Percentiles rank a stretch among this genome's conserved stretches.
These are phyloP conservation scores for Sphinx pinastri DNA, from an alignment of 2,888 invertebrate genomes.

Conservation along the genomic window DNA sequence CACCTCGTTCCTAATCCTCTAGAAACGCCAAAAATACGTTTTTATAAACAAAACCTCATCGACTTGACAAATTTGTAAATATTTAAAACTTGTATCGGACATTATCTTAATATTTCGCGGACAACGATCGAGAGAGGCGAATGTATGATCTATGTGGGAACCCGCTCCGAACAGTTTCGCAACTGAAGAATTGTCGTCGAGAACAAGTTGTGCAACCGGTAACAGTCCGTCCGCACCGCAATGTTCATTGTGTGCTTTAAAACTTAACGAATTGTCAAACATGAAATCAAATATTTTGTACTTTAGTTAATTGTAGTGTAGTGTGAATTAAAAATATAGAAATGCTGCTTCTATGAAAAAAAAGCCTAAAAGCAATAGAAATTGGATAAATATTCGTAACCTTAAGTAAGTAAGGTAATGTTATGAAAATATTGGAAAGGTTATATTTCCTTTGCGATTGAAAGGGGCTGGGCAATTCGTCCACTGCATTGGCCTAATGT, in stretches of 20 bases:
- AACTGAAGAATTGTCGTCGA: constrained; percentile 59
- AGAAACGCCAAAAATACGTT: background rate
- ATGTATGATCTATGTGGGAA: constrained; percentile 65
- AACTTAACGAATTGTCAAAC: constrained; percentile 37
- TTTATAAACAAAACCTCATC: background rate
- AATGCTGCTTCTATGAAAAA: background rate
- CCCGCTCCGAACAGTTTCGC: constrained; percentile 54
- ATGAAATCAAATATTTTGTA: background rate
- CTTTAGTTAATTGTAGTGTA: background rate
- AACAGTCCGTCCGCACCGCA: constrained; percentile 45
- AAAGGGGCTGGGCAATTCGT: too few species aligned
- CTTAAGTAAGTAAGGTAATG: too few species aligned
- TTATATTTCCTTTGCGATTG: too few species aligned
- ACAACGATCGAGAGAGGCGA: constrained; percentile 47
- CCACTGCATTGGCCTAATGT: too few species aligned
- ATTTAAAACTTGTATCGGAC: too few species aligned
- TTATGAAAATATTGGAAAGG: too few species aligned
- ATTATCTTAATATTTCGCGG: background rate
- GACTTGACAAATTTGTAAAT: background rate
- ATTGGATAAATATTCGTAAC: background rate
- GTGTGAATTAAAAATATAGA: background rate
- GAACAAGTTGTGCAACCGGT: constrained; percentile 59
- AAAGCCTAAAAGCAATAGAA: background rate
- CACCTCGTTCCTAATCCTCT: too few species aligned
- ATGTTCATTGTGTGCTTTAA: constrained; percentile 50